Percentiles rank a stretch among this genome's conserved stretches.
These are phyloP conservation scores for Tetraodon nigroviridis DNA, from an alignment of 2,113 vertebrate species.

Conservation along the genomic window DNA sequence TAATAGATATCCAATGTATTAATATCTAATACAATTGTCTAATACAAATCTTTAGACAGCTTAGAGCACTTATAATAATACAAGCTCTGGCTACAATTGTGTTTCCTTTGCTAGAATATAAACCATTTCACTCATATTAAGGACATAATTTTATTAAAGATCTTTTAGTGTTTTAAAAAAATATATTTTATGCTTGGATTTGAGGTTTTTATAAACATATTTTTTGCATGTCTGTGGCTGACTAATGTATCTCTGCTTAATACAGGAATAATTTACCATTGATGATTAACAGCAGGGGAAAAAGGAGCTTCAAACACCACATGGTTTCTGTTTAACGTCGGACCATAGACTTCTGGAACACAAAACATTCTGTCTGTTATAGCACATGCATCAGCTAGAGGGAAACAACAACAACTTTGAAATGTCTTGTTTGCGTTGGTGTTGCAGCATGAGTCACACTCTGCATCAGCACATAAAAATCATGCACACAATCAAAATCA, in stretches of 20 bases:
- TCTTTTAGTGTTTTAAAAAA: too few relatives aligned
- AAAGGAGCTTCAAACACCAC: conserved; percentile 75
- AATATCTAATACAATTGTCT: too few relatives aligned
- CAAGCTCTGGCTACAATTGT: too few relatives aligned
- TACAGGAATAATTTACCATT: conserved; percentile 56
- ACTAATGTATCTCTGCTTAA: neutral
- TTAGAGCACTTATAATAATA: too few relatives aligned
- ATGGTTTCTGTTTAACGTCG: conserved; percentile 67
- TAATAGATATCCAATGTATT: too few relatives aligned
- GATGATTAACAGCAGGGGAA: conserved; percentile 71
- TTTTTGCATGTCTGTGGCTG: too few relatives aligned
- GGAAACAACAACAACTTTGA: neutral
- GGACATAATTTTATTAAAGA: too few relatives aligned
- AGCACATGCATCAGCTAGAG: conserved; percentile 19
- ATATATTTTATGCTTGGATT: too few relatives aligned
- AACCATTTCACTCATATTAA: too few relatives aligned
- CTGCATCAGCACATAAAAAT: neutral
- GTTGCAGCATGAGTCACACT: conserved; percentile 20
- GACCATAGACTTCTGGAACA: conserved; percentile 70
- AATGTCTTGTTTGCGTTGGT: conserved; percentile 20
- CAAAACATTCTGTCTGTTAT: conserved; percentile 26
- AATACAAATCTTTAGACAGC: too few relatives aligned
- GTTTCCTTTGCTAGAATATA: too few relatives aligned
- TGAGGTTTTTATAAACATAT: too few relatives aligned
- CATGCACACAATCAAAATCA: neutral